These are phyloP conservation scores for Allobates femoralis DNA, from an alignment of 2,797 vertebrate genomes.

Conservation along the genomic window DNA sequence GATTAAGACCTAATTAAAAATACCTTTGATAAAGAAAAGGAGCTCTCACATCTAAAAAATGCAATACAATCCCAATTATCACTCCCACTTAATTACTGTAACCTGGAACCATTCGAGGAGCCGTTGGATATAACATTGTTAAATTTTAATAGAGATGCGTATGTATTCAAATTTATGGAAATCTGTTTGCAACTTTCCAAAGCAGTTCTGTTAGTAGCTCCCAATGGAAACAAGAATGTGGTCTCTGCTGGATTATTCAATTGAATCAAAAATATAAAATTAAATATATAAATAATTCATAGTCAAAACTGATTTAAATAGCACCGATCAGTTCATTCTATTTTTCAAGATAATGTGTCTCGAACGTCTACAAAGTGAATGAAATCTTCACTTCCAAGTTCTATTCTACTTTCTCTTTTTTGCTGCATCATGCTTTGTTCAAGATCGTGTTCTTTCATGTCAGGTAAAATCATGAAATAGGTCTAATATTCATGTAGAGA, in stretches of 20 bases:
- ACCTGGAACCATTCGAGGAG: conserved; percentile 67
- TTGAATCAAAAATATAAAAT: conserved; percentile 67
- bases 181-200: conserved; percentile 64
- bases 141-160: conserved; percentile 67
- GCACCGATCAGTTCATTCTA: conserved; percentile 65
- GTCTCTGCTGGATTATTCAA: conserved; percentile 64
- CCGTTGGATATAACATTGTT: conserved; percentile 63
- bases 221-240: conserved; percentile 57
- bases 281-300: conserved; percentile 70
- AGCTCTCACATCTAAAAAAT: conserved; percentile 57
- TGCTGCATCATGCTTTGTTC: conserved; percentile 18
- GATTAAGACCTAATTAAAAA: conserved; percentile 63
- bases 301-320: conserved; percentile 67
- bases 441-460: not conserved
- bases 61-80: conserved; percentile 62
- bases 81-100: conserved; percentile 70
- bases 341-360: conserved; percentile 31
- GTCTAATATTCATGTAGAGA: not conserved
- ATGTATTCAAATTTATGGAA: conserved; percentile 67
- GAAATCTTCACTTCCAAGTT: conserved; percentile 11
- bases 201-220: conserved; percentile 56
- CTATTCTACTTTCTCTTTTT: not conserved
- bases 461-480: not conserved
- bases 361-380: conserved; percentile 31
- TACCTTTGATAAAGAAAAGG: conserved; percentile 62